phyloP scores from a whole-genome alignment of 2,113 vertebrate genomes.

The Halichoerus grypus region DNA sequence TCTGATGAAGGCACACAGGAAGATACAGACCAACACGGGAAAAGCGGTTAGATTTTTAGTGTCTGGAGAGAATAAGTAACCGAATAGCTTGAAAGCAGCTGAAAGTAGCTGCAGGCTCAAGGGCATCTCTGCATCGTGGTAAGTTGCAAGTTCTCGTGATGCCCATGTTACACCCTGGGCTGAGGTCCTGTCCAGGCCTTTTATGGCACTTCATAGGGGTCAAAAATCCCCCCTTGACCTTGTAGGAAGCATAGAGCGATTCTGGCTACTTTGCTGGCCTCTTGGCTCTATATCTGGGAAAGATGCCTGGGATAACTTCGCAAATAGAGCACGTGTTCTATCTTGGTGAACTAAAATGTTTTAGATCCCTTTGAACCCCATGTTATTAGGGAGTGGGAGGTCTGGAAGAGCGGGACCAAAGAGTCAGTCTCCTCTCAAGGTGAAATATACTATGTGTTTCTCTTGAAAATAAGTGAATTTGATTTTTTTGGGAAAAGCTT shows the following conservation, averaged over 20 bases:
- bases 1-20: neutral
- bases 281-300: slow-evolving; percentile 8
- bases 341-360: neutral
- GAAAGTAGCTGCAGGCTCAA: neutral
- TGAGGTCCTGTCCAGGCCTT: neutral
- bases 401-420: neutral
- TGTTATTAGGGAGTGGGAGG: neutral
- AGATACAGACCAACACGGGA: neutral
- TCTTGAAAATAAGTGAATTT: slow-evolving; percentile 10
- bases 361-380: neutral
- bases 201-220: neutral
- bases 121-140: neutral
- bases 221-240: neutral
- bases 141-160: neutral
- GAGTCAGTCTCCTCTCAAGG: neutral
- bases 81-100: neutral
- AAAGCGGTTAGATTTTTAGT: neutral
- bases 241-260: neutral
- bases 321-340: neutral
- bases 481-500: neutral
- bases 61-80: neutral
- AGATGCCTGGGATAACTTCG: neutral
- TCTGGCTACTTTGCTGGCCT: neutral
- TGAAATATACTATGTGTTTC: neutral
- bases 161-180: neutral